Evolutionary conservation across 2,888 invertebrate genomes (phyloP), one percentile per base, ranked within the genome.

Genomic region (Philereme transversata): DNA sequence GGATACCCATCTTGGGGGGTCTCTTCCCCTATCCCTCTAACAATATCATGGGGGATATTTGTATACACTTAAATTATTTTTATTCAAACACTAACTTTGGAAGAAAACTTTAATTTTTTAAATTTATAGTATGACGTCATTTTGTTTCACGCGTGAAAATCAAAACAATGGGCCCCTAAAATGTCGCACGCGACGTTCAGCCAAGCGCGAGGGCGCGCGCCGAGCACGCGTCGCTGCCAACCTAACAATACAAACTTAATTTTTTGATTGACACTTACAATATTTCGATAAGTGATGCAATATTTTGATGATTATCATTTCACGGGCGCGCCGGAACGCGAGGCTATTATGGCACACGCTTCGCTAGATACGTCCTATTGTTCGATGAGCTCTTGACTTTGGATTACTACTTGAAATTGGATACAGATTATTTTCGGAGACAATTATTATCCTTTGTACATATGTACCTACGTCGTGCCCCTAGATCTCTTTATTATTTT

Each of bases 191-290:
- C 83, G 77, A 78, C 74, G 77, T 60, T 71, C 77, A 76, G 72
- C 71, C 79, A 74, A 74, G 70, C 76, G 76, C 59, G 56, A 64
- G 63, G 67, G 57, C 75, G 69, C 81, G 81, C 77, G 78, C 76
- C 82, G 45, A 61, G 69, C 86, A 84, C 81, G 83, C 83, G 89
- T 79, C 65, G 82, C 67, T 84, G 82, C 87, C 82, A 81, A 83
- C 76, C 57, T 75, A 70, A 91, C 91, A 92, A 92, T 91, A 81
- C 82, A 60, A 79, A 84, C 87, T 87, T 92, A 93, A 93, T 93
- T 90, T 88, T 84, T 87, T 93, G 93, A 93, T 93, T 93, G 93
- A 93, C 93, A 91, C 87, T 92, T 92, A 92, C 92, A 93, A 92
- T 92, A 93, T 93, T 90, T 89, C 90, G 86, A 87, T 91, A 91